Evolutionary conservation across 2,797 vertebrate genomes (phyloP).

Genomic region (Brachyalestes nurse): DNA sequence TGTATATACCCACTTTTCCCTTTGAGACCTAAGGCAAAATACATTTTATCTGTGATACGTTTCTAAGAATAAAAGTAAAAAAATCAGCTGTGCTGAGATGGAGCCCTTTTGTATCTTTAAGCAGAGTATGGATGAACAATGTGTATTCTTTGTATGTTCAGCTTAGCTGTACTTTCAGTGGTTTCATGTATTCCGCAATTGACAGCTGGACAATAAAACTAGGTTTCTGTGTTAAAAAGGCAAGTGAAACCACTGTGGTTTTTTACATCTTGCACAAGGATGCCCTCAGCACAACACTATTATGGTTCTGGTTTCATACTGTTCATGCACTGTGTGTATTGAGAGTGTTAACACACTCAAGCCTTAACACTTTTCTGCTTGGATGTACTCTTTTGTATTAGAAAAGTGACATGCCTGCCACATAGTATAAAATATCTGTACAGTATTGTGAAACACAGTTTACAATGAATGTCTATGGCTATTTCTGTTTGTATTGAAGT

Average conservation of each 20-base stretch:
- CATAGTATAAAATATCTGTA: conserved; percentile 14
- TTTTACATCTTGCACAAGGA: not conserved
- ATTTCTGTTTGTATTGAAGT: conserved; percentile 16
- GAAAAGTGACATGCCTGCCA: not conserved
- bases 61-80: not conserved
- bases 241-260: not conserved
- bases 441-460: conserved; percentile 35
- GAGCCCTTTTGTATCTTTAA: not conserved
- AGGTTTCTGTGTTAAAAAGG: not conserved
- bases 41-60: not conserved
- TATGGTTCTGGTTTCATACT: conserved; percentile 11
- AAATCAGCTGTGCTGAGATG: conserved; percentile 3
- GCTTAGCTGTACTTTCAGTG: not conserved
- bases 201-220: not conserved
- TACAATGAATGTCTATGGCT: conserved; percentile 24
- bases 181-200: not conserved
- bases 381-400: conserved; percentile 4
- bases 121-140: not conserved
- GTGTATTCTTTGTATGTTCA: not conserved
- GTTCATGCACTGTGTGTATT: conserved; percentile 4
- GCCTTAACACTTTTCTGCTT: conserved; percentile 49
- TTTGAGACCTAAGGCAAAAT: not conserved
- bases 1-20: conserved; percentile 2
- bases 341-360: not conserved
- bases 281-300: conserved; percentile 6